Evolutionary conservation across 2,113 vertebrate genomes (phyloP).

Genomic region (human): DNA sequence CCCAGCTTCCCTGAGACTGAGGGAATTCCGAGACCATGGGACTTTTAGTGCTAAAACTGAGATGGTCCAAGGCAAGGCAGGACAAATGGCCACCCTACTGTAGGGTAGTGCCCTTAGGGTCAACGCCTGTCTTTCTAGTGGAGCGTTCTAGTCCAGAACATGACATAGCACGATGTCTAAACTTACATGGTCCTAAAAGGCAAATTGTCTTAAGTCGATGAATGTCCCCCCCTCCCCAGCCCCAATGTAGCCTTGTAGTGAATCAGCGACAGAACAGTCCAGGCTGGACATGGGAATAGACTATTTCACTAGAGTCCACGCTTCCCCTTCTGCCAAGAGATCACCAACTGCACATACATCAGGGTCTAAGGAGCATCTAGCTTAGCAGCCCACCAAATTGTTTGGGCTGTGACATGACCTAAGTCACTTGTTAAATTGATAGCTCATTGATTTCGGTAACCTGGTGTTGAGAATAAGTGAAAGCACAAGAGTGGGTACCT

Average conservation of each 20-base stretch:
- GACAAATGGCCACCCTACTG: not conserved
- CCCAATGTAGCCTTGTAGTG: not conserved
- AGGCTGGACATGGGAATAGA: not conserved
- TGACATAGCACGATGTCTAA: not conserved
- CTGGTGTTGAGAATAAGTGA: not conserved
- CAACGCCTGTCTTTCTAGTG: not conserved
- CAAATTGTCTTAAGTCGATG: not conserved
- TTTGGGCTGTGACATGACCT: not conserved
- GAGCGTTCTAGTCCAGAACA: not conserved
- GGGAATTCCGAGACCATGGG: not conserved
- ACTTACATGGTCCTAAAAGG: not conserved
- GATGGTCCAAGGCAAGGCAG: not conserved
- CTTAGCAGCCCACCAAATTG: not conserved
- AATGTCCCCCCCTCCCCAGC: too few species aligned
- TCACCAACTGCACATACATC: rapidly evolving
- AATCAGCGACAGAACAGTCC: not conserved
- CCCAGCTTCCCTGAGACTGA: too few species aligned
- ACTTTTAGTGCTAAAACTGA: too few species aligned
- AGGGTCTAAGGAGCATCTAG: not conserved
- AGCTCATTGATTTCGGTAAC: not conserved
- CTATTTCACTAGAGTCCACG: not conserved
- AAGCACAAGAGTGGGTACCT: too few species aligned
- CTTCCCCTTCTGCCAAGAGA: not conserved
- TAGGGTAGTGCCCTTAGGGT: not conserved
- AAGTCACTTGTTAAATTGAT: not conserved